Conservation (phyloP, 92 coral and sea anemone genomes). For the Epizoanthus stellaris region DNA sequence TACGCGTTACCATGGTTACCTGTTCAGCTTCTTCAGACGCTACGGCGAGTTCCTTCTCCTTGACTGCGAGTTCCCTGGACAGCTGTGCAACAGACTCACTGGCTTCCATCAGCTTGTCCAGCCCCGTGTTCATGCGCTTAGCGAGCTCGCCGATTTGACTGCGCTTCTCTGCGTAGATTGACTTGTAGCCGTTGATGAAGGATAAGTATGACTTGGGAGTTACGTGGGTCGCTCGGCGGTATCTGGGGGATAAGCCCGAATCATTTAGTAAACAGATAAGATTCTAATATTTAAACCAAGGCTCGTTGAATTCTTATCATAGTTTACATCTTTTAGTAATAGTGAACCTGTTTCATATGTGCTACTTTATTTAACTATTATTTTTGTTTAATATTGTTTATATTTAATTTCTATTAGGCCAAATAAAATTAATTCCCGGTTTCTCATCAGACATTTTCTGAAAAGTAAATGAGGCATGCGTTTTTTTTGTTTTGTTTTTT, state of each 20-base stretch:
- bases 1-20: conserved; percentile 48
- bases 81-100: conserved; percentile 96
- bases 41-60: conserved; percentile 93
- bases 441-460: too few species aligned
- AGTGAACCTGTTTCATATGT: too few species aligned
- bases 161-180: conserved; percentile 84
- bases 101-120: conserved; percentile 97
- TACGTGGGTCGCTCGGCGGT: conserved; percentile 98
- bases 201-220: conserved; percentile 97
- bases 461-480: too few species aligned
- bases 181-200: conserved; percentile 93
- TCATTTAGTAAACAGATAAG: not conserved
- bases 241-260: conserved; percentile 51
- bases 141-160: conserved; percentile 89
- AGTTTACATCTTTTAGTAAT: too few species aligned
- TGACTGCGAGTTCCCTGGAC: conserved; percentile 91
- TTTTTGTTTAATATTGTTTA: too few species aligned
- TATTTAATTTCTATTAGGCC: too few species aligned
- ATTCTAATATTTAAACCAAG: not conserved
- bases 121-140: conserved; percentile 92
- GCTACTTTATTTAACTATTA: too few species aligned
- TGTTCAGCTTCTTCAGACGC: conserved; percentile 95
- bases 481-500: too few species aligned
- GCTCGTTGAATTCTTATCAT: too few species aligned
- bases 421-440: too few species aligned